Evolutionary conservation across 1,140 invertebrate species (phyloP).

Genomic region (Planococcus citri): DNA sequence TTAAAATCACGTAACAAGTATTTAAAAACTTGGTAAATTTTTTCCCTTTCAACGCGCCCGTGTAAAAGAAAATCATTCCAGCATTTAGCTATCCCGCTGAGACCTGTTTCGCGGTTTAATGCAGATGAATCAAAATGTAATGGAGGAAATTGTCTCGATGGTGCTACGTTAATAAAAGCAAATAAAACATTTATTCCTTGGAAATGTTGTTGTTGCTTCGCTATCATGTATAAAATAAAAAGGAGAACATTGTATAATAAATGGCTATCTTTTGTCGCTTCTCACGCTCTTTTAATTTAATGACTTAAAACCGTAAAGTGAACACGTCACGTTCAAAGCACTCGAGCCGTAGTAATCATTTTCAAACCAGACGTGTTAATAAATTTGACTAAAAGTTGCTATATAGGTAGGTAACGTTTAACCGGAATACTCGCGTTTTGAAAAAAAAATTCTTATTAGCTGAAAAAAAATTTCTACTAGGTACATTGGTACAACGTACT

Average conservation of each 20-base stretch:
- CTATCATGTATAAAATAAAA: constrained; percentile 19
- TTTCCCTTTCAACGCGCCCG: neutral
- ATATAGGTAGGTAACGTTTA: too few relatives aligned
- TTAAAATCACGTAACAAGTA: neutral
- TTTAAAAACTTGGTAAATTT: neutral
- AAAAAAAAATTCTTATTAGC: neutral
- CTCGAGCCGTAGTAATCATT: neutral
- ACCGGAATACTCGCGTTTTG: neutral
- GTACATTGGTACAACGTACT: too few relatives aligned
- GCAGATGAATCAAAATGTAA: constrained; percentile 14
- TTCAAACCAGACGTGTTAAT: neutral
- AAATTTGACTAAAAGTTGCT: neutral
- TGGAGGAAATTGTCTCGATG: constrained; percentile 12
- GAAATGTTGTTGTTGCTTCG: constrained; percentile 14
- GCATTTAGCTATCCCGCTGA: neutral
- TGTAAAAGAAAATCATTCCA: neutral
- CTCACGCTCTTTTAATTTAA: constrained; percentile 15
- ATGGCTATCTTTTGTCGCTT: constrained; percentile 19
- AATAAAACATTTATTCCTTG: constrained; percentile 16
- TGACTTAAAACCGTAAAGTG: neutral
- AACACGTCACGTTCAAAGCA: constrained; percentile 6
- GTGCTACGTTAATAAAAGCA: neutral
- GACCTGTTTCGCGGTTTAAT: constrained; percentile 2
- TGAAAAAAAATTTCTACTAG: too few relatives aligned
- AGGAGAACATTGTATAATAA: constrained; percentile 19